A percentile compares a stretch with the other conserved stretches of the same genome.
phyloP scores from a whole-genome alignment of 2,113 vertebrate genomes.

The Bombycilla garrulus region DNA sequence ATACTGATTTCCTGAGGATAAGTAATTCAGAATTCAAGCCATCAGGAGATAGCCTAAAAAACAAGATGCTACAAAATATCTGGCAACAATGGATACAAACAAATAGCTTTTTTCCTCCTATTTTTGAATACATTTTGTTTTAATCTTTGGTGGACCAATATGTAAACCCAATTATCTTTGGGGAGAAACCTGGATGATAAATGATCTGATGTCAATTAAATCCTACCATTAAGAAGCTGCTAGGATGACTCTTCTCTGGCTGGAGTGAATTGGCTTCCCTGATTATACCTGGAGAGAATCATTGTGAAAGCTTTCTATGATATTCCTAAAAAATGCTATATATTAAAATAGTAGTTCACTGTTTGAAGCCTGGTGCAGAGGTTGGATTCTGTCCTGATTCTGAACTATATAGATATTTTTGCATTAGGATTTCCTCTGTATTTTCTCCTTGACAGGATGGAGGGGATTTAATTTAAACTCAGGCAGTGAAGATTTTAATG shows the following conservation, averaged over 20 bases:
- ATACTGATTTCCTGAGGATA: conserved; percentile 22
- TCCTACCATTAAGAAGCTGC: neutral
- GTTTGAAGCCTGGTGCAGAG: neutral
- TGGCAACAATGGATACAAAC: neutral
- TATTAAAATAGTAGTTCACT: neutral
- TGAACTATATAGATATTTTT: neutral
- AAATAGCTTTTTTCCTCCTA: neutral
- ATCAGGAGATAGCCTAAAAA: conserved; percentile 3
- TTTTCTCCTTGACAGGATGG: neutral
- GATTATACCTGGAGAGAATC: neutral
- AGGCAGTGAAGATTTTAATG: neutral
- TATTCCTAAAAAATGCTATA: neutral
- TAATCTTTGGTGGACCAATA: neutral
- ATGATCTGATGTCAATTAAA: neutral
- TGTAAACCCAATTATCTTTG: neutral
- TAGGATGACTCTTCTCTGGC: neutral
- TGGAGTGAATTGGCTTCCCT: neutral
- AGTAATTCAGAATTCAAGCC: conserved; percentile 39
- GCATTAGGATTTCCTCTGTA: neutral
- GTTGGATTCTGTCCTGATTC: neutral
- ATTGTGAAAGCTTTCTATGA: neutral
- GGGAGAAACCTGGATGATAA: neutral
- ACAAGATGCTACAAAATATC: conserved; percentile 9
- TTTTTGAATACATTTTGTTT: neutral
- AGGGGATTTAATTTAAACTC: conserved; percentile 15